phyloP scores from a whole-genome alignment of 2,888 invertebrate genomes.

The Argyresthia albistria region DNA sequence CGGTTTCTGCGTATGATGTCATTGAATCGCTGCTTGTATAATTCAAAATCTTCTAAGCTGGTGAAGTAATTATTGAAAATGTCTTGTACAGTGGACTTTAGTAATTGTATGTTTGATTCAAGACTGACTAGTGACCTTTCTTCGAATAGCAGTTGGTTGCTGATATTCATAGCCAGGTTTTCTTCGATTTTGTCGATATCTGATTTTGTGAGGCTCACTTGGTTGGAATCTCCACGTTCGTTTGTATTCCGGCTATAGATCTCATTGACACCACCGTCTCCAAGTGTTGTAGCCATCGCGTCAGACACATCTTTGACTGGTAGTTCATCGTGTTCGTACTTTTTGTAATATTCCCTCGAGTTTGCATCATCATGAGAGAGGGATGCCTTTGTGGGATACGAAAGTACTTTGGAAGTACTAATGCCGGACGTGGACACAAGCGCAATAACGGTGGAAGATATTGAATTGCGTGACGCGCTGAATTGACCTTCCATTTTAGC shows the following conservation, averaged over 20 bases:
- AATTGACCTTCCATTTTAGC: too few relatives aligned
- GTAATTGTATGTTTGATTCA: conserved; percentile 48
- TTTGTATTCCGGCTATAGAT: too few relatives aligned
- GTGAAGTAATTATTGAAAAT: conserved; percentile 50
- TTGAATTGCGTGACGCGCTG: neutral
- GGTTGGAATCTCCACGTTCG: neutral
- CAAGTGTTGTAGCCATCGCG: conserved; percentile 12
- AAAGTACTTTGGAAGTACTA: too few relatives aligned
- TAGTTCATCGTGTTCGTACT: conserved; percentile 40
- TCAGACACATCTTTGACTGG: conserved; percentile 36
- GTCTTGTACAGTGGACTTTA: conserved; percentile 46
- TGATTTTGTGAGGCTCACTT: conserved; percentile 17
- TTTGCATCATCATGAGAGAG: too few relatives aligned
- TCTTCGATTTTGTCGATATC: conserved; percentile 40
- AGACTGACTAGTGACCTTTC: conserved; percentile 28
- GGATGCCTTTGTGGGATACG: too few relatives aligned
- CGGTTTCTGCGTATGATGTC: conserved; percentile 40
- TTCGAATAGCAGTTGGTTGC: conserved; percentile 37
- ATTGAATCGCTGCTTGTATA: conserved; percentile 44
- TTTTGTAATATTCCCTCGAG: conserved; percentile 33
- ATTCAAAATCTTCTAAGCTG: conserved; percentile 44
- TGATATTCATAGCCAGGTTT: conserved; percentile 35
- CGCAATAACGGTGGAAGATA: too few relatives aligned
- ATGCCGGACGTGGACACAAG: too few relatives aligned
- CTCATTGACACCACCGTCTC: too few relatives aligned